phyloP scores from a whole-genome alignment of 2,888 invertebrate genomes.

The Drosophila bunnanda region DNA sequence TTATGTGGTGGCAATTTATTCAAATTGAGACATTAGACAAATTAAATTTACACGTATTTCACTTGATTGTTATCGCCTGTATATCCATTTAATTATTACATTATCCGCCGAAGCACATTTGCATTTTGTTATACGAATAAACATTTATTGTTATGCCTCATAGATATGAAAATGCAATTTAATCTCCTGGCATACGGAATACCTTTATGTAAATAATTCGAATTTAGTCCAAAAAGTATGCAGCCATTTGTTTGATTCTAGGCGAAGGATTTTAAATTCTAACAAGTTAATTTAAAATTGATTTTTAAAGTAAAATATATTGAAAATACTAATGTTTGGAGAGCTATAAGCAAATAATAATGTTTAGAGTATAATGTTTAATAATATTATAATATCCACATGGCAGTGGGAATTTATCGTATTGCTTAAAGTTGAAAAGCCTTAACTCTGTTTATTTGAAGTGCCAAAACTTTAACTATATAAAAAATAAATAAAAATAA shows the following conservation, averaged over 20 bases:
- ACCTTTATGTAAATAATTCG: neutral
- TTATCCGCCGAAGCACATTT: constrained; percentile 50
- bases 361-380: neutral
- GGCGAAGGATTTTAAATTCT: neutral
- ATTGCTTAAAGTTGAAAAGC: no score
- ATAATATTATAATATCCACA: neutral
- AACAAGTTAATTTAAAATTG: neutral
- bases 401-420: neutral
- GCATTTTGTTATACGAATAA: constrained; percentile 68
- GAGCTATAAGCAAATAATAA: neutral
- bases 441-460: neutral
- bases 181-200: neutral
- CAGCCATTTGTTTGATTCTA: neutral
- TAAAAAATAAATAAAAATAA: no score
- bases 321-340: neutral
- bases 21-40: constrained; percentile 84
- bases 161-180: constrained; percentile 24
- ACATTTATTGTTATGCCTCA: constrained; percentile 57
- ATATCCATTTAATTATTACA: constrained; percentile 56
- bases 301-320: neutral
- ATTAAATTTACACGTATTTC: constrained; percentile 83
- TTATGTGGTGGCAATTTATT: constrained; percentile 71
- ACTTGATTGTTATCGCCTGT: constrained; percentile 81
- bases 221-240: constrained; percentile 2
- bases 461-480: neutral